These are phyloP conservation scores for Cheilosia scutellata DNA, from an alignment of 2,888 invertebrate species.

Conservation along the genomic window DNA sequence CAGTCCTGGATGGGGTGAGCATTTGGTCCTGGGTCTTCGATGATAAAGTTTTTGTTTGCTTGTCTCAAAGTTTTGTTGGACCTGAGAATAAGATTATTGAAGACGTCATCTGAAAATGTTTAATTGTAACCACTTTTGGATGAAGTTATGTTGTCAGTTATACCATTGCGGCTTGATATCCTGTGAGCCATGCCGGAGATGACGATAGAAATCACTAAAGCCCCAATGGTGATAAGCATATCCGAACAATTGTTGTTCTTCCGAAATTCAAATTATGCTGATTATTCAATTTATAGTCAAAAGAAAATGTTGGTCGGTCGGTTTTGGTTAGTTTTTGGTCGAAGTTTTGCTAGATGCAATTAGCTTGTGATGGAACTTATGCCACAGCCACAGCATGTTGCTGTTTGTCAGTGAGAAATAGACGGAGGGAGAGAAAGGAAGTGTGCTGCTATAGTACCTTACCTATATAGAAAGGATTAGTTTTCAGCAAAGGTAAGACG, in stretches of 20 bases:
- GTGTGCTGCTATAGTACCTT: no score
- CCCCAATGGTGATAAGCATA: conserved; percentile 35
- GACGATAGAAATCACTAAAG: conserved; percentile 30
- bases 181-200: neutral
- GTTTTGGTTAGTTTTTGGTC: conserved; percentile 21
- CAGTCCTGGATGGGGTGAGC: neutral
- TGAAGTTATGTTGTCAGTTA: conserved; percentile 51
- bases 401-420: neutral
- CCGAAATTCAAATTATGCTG: conserved; percentile 56
- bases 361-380: conserved; percentile 69
- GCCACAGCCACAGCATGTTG: conserved; percentile 25
- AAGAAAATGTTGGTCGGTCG: conserved; percentile 44
- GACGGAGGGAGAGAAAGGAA: no score
- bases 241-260: conserved; percentile 47
- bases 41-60: conserved; percentile 71
- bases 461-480: no score
- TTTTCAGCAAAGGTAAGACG: no score
- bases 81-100: conserved; percentile 69
- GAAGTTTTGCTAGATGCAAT: conserved; percentile 70
- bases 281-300: conserved; percentile 64
- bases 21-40: conserved; percentile 23
- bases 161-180: conserved; percentile 45
- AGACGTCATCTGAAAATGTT: conserved; percentile 74
- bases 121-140: conserved; percentile 70
- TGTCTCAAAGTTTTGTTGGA: conserved; percentile 71